phyloP scores from a whole-genome alignment of 1,140 invertebrate species.

The Trichonephila clavipes region DNA sequence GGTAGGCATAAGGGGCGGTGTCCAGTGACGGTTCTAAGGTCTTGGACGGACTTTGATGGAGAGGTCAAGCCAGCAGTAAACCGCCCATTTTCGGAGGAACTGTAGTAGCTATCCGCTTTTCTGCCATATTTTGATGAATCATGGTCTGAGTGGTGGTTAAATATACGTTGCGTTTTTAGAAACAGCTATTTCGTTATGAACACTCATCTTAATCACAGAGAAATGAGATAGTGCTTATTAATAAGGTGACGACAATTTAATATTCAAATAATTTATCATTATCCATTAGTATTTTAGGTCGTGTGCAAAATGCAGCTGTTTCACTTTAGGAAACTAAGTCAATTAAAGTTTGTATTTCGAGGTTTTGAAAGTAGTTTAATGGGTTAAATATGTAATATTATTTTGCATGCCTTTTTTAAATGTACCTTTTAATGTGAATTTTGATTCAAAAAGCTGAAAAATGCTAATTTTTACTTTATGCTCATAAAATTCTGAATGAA shows the following conservation, averaged over 20 bases:
- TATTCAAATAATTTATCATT: slow-evolving; percentile 45
- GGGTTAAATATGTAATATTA: not conserved
- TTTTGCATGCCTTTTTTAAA: no score
- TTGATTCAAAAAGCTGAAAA: no score
- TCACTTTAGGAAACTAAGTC: not conserved
- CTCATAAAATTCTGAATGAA: no score
- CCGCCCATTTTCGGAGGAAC: slow-evolving; percentile 6
- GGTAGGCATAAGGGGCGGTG: not conserved
- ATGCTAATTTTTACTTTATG: no score
- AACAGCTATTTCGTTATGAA: not conserved
- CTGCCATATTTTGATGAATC: slow-evolving; percentile 55
- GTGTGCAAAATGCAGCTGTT: not conserved
- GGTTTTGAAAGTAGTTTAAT: not conserved
- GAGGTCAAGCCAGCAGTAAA: slow-evolving; percentile 23
- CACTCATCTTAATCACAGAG: not conserved
- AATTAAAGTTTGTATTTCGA: not conserved
- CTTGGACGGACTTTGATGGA: slow-evolving; percentile 43
- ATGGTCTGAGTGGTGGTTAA: not conserved
- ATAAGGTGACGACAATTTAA: slow-evolving; percentile 42
- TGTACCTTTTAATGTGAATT: no score
- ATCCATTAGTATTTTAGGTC: not conserved
- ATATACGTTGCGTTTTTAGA: not conserved
- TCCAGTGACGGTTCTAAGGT: slow-evolving; percentile 25
- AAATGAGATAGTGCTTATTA: not conserved
- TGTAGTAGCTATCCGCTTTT: slow-evolving; percentile 12